Evolutionary conservation across 2,113 vertebrate species (phyloP), one percentile per base, ranked within the genome.

Genomic region (Bufo bufo): DNA sequence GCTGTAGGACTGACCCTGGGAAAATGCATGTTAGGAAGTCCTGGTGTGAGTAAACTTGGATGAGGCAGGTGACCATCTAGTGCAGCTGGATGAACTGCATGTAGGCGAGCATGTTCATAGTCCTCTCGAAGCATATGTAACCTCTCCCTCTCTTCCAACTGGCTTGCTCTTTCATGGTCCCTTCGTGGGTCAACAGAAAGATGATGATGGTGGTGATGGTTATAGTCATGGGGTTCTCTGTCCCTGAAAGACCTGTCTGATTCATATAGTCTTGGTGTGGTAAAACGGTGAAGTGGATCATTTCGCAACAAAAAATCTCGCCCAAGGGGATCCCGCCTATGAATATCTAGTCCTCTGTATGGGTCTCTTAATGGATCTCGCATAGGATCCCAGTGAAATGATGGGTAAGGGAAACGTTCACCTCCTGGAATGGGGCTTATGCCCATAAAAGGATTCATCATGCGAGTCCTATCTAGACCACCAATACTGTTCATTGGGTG

Each of bases 381-480:
- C 94, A 99, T 97, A 9, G 97, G 97, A 94, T 99, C 98, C 98
- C 98, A 99, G 92, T 98, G 98, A 93, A 99, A 98, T 85, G 97
- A 95, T 4, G 97, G 97, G 90, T 99, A 99, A 0, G 97, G 97
- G 87, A 99, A 98, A 79, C 98, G 95, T 92, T 99, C 98, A n/a
- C 96, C 96, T 11, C 97, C 98, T 0, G 97, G 97, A 90, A 99
- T 97, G 4, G 97, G 97, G 90, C 97, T 98, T 90, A 99, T 97
- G 89, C 97, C 97, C 97, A 99, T 97, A 91, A 99, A 99, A 84
- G 98, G 98, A 0, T 96, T 96, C 94, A 99, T 97, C 94, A 99
- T 96, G 91, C 98, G 97, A 96, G 97, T 99, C 95, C 98, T 96
- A 90, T 99, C 97, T 92, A 99, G 94, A 87, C 96, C 91, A 85